Base-by-base conservation (phyloP, 2,113 vertebrate genomes). In the Aramus guarauna region DNA sequence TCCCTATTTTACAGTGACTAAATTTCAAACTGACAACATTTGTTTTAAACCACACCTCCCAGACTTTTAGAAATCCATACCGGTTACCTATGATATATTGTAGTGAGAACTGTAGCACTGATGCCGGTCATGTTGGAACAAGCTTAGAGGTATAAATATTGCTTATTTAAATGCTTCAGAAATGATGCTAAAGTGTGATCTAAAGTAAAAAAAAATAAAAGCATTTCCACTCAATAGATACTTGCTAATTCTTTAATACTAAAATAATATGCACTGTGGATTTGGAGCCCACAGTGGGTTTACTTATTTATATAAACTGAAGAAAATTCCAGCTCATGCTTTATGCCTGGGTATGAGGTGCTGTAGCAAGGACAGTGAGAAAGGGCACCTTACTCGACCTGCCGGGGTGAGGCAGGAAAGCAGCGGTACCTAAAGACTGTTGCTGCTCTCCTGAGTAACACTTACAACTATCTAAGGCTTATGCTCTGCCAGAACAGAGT, bases 401-500 rank as follows among this genome's bases (percentile, higher is more conserved):
- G 21, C 5, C 18, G 52, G 45, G 32, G 22, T 41, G 22, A 62
- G 24, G 14, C 55, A 73, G 36, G 32, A 77, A 81, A 77, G 24
- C 21, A 50, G 8, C 5, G 22, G 14, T 18, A 56, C 30, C 26
- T 63, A 34, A 63, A 43, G 6, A 11, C 1, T 1, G 16, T 56
- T 71, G 8, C 11, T 34, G 29, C 6, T 77, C n/a, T 37, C 30
- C 26, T 71, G 17, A n/a, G 20, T 18, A 64, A 34, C 30, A 34
- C 9, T 12, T 30, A 37, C 2, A 71, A 71, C 21, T 16, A 66
- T 29, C 19, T 15, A 22, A 62, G 15, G 39, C 12, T 37, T 48
- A 21, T 6, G 10, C 15, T 72, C 37, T 2, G 3, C 5, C 22
- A 36, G 24, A 87, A 55, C 2, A 0, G 3, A 71, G 15, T 53